phyloP scores from a whole-genome alignment of 1,140 invertebrate genomes.

The Bombus fervidus region DNA sequence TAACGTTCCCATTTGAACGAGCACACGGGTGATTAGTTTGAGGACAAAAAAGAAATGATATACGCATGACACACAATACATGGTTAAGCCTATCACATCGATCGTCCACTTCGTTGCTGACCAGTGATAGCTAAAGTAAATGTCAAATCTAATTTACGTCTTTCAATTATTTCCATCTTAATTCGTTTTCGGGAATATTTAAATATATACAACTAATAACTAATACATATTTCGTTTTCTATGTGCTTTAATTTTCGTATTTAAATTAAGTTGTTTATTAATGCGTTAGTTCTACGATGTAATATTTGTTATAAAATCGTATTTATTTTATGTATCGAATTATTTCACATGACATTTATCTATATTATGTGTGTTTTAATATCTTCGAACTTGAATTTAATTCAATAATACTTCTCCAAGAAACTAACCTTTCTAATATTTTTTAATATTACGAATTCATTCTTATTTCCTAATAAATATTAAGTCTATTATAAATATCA shows the following conservation, averaged over 20 bases:
- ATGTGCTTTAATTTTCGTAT: not conserved
- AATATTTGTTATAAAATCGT: not conserved
- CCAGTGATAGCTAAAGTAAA: slow-evolving; percentile 30
- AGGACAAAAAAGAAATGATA: not conserved
- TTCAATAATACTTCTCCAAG: not conserved
- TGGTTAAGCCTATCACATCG: slow-evolving; percentile 54
- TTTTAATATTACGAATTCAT: not conserved
- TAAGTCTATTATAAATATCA: no score
- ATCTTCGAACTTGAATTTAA: not conserved
- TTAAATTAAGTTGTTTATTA: not conserved
- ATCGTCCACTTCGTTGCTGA: slow-evolving; percentile 54
- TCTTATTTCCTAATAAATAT: not conserved
- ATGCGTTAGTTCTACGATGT: not conserved
- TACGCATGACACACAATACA: slow-evolving; percentile 25
- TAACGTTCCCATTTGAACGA: no score
- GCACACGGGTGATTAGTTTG: not conserved
- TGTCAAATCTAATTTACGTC: slow-evolving; percentile 34
- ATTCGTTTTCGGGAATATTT: not conserved
- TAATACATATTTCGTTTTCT: not conserved
- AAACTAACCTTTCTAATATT: not conserved
- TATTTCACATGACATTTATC: not conserved
- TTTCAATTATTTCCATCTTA: slow-evolving; percentile 13
- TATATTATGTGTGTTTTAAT: not conserved
- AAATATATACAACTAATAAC: not conserved
- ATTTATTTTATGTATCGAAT: not conserved